Percentiles rank a stretch among this genome's conserved stretches.
phyloP scores from a whole-genome alignment of 2,113 vertebrate species.

The Serilophus lunatus region DNA sequence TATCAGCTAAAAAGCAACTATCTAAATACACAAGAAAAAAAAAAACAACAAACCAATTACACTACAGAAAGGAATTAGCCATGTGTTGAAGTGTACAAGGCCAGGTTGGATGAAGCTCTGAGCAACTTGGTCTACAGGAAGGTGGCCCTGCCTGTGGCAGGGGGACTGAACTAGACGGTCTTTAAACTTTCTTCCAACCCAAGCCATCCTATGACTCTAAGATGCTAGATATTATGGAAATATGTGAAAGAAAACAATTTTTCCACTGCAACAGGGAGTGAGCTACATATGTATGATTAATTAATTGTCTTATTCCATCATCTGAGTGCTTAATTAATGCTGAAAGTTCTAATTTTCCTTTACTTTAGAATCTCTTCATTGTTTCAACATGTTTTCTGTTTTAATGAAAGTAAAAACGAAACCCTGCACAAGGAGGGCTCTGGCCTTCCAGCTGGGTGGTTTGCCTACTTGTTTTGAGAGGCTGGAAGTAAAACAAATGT shows the following conservation, averaged over 20 bases:
- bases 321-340: background rate
- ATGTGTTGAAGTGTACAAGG: background rate
- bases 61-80: background rate
- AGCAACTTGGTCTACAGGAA: background rate
- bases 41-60: background rate
- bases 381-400: background rate
- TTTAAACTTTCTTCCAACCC: background rate
- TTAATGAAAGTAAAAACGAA: background rate
- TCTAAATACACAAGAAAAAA: background rate
- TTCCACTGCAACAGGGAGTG: background rate
- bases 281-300: background rate
- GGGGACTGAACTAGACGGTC: background rate
- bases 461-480: background rate
- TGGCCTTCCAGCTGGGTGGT: background rate
- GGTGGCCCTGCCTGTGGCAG: background rate
- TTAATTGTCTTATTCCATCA: background rate
- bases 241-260: background rate
- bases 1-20: background rate
- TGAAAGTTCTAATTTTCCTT: background rate
- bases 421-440: background rate
- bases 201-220: background rate
- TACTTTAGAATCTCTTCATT: background rate
- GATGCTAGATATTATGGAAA: background rate
- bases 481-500: background rate
- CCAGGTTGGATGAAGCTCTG: background rate